Conservation (phyloP, 64 coral and sea anemone genomes). For the Stichodactyla helianthus region DNA sequence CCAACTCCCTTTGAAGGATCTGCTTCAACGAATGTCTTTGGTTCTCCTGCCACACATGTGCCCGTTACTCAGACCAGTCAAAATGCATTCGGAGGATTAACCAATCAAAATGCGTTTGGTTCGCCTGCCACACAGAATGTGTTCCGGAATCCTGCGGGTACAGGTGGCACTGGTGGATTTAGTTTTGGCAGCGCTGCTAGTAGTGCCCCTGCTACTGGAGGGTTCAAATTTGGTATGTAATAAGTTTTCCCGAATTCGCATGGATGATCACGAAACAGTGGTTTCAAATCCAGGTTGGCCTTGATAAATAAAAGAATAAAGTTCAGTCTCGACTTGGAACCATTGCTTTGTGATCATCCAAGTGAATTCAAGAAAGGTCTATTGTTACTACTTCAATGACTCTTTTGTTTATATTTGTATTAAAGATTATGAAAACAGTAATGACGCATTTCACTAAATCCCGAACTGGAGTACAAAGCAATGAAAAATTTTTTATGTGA, state of each 20-base stretch:
- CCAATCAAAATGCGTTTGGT: conserved; percentile 21
- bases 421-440: too few relatives aligned
- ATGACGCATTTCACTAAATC: too few relatives aligned
- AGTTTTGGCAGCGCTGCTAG: neutral
- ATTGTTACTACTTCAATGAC: too few relatives aligned
- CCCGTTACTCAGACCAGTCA: neutral
- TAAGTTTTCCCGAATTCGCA: neutral
- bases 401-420: too few relatives aligned
- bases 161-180: neutral
- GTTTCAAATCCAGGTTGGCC: neutral
- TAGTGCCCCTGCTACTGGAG: neutral
- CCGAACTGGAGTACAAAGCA: too few relatives aligned
- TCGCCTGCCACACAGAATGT: neutral
- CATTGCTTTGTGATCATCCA: too few relatives aligned
- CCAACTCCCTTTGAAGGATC: conserved; percentile 17
- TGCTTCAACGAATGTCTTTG: conserved; percentile 13
- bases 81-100: conserved; percentile 5
- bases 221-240: conserved; percentile 14
- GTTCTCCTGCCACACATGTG: neutral
- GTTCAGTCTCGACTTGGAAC: too few relatives aligned
- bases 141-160: neutral
- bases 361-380: too few relatives aligned
- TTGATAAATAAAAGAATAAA: too few relatives aligned
- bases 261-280: neutral
- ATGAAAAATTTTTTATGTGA: too few relatives aligned